Percentiles rank a stretch among this genome's conserved stretches.
Evolutionary conservation across 2,888 invertebrate genomes (phyloP).

Genomic region (Blastobasis adustella): DNA sequence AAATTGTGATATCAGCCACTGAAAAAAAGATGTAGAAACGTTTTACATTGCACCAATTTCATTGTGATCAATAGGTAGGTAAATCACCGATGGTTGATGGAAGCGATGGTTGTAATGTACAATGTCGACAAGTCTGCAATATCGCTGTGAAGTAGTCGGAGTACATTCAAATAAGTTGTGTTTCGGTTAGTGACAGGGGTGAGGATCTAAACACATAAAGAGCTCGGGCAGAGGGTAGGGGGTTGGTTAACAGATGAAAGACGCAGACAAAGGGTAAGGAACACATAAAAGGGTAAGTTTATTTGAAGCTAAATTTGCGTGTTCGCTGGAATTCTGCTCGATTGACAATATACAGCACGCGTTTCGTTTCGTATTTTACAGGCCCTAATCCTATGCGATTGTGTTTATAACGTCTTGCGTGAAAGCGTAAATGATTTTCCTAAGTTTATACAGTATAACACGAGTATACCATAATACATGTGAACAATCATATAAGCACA

Average conservation of each 20-base stretch:
- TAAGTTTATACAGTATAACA: conserved; percentile 65
- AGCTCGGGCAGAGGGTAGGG: conserved; percentile 70
- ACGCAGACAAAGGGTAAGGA: conserved; percentile 86
- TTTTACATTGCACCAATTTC: conserved; percentile 67
- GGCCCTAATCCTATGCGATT: conserved; percentile 59
- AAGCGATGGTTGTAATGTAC: conserved; percentile 71
- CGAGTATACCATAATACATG: conserved; percentile 63
- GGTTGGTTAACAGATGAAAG: conserved; percentile 82
- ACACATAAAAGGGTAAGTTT: conserved; percentile 77
- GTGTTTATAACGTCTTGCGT: conserved; percentile 71
- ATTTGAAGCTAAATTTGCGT: conserved; percentile 74
- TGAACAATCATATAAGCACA: conserved; percentile 71
- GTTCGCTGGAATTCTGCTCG: conserved; percentile 71
- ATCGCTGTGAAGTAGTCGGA: conserved; percentile 59
- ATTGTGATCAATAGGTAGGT: conserved; percentile 27
- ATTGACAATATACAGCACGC: conserved; percentile 63
- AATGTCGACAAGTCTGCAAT: conserved; percentile 58
- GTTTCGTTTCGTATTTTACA: conserved; percentile 62
- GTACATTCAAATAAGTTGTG: conserved; percentile 67
- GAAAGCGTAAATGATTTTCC: conserved; percentile 76
- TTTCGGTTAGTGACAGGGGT: conserved; percentile 69
- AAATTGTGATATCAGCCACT: too few relatives aligned
- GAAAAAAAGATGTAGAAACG: conserved; percentile 8
- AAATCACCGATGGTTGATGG: conserved; percentile 50
- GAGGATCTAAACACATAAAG: conserved; percentile 74